Conservation (phyloP, 2,113 vertebrate species). For the Mionectes macconnelli region DNA sequence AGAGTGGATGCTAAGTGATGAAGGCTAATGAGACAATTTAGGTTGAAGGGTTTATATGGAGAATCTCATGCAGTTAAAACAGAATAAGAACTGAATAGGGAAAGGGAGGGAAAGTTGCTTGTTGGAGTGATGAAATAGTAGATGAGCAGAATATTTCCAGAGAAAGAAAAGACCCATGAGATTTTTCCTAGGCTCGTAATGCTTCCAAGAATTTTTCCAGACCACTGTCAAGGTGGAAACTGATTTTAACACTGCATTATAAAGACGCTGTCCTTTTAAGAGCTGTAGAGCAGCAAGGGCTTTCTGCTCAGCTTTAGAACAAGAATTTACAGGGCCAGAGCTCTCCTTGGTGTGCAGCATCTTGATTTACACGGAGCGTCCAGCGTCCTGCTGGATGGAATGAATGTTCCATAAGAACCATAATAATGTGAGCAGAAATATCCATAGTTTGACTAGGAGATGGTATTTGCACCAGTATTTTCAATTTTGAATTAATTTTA, state of each 20-base stretch:
- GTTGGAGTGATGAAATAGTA: neutral
- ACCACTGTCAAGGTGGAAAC: neutral
- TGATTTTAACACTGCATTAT: neutral
- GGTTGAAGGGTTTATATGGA: neutral
- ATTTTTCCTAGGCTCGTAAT: neutral
- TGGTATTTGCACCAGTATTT: neutral
- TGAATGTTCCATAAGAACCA: neutral
- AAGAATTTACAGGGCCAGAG: neutral
- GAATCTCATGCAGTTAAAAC: neutral
- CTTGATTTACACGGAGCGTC: neutral
- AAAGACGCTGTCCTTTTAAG: neutral
- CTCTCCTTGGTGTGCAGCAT: neutral
- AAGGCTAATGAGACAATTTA: slow-evolving; percentile 12
- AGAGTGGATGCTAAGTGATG: neutral
- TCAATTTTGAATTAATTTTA: neutral
- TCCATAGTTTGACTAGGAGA: neutral
- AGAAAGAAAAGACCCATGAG: neutral
- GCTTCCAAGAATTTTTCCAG: neutral
- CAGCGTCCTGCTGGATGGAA: neutral
- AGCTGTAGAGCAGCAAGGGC: neutral
- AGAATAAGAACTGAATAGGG: neutral
- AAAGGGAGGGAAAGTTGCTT: neutral
- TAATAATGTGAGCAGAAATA: neutral
- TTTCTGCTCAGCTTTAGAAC: neutral
- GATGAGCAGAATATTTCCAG: neutral